These are phyloP conservation scores for Diarsia dahlii DNA, from an alignment of 2,888 invertebrate genomes.

Conservation along the genomic window DNA sequence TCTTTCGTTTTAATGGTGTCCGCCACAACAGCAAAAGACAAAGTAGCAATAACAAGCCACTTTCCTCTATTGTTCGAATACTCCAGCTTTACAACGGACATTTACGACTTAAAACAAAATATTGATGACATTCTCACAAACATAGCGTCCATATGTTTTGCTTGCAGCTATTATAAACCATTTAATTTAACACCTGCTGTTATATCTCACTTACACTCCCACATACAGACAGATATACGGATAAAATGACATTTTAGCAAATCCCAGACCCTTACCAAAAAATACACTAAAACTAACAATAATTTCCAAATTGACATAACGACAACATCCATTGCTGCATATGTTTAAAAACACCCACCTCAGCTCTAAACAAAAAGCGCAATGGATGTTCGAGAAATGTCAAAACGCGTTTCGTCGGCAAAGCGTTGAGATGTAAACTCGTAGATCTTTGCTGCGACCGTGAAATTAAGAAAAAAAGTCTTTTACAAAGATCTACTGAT, in stretches of 20 bases:
- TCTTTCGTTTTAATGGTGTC: background rate
- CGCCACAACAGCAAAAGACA: constrained; percentile 6
- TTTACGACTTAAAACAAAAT: constrained; percentile 38
- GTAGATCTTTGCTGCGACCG: constrained; percentile 38
- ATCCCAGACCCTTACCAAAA: background rate
- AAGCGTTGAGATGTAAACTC: constrained; percentile 9
- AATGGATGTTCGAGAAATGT: constrained; percentile 11
- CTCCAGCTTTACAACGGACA: constrained; percentile 21
- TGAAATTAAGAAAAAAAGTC: constrained; percentile 49
- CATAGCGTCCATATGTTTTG: constrained; percentile 26
- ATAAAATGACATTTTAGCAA: constrained; percentile 25
- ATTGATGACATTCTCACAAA: constrained; percentile 29
- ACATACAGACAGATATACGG: constrained; percentile 28
- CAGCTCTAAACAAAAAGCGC: background rate
- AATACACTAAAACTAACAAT: background rate
- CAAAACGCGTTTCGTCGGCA: constrained; percentile 12
- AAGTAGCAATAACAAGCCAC: constrained; percentile 5
- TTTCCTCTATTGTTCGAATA: background rate
- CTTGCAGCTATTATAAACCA: constrained; percentile 16
- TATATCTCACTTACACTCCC: constrained; percentile 37
- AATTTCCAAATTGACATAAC: background rate
- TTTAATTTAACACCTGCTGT: constrained; percentile 40
- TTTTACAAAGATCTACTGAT: constrained; percentile 20
- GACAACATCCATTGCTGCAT: background rate
- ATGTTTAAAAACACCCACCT: fast-evolving